These are phyloP conservation scores for Podilymbus podiceps DNA, from an alignment of 2,113 vertebrate species.

Conservation along the genomic window DNA sequence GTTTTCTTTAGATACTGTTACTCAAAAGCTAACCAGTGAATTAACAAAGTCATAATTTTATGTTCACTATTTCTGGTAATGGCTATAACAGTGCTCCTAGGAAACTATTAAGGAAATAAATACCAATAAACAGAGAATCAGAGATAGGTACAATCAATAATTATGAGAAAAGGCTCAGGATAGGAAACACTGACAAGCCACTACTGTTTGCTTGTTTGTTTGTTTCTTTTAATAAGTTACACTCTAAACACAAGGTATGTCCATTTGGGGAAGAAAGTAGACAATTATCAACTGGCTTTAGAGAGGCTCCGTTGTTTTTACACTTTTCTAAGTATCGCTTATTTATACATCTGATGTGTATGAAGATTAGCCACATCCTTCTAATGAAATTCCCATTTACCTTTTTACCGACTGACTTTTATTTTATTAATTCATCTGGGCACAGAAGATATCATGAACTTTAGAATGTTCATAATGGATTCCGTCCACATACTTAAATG, in stretches of 20 bases:
- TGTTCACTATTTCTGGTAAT: background rate
- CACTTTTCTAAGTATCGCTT: background rate
- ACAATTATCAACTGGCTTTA: background rate
- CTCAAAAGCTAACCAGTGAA: background rate
- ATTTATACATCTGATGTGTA: background rate
- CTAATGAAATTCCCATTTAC: background rate
- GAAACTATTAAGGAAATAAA: background rate
- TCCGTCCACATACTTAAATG: background rate
- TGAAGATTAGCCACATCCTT: background rate
- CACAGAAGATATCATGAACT: background rate
- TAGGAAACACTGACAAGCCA: background rate
- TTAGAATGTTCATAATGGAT: background rate
- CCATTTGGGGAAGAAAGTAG: background rate
- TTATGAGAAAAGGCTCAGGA: background rate
- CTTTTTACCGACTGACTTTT: background rate
- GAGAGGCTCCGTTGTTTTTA: background rate
- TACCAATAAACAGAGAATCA: background rate
- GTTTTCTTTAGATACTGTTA: background rate
- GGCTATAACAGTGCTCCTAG: background rate
- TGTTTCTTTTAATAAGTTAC: background rate
- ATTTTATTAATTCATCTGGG: background rate
- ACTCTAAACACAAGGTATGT: background rate
- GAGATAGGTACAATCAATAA: background rate
- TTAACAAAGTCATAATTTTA: background rate
- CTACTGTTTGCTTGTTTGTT: background rate